These are phyloP conservation scores for Trichogramma pretiosum DNA, from an alignment of 1,140 invertebrate genomes.

Conservation along the genomic window DNA sequence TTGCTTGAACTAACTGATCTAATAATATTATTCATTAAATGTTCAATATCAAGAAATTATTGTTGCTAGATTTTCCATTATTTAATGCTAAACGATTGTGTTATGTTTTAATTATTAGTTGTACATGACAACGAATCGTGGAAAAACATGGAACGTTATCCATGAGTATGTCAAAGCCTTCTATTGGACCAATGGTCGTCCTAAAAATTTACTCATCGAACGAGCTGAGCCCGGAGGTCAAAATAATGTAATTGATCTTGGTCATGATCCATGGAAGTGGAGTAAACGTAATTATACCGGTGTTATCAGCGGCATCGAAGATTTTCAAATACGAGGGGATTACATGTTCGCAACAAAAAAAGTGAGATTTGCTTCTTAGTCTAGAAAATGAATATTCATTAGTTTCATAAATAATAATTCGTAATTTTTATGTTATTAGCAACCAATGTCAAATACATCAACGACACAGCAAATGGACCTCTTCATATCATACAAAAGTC, in stretches of 20 bases:
- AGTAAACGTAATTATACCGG: constrained; percentile 36
- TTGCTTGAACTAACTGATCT: no score
- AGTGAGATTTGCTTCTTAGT: no score
- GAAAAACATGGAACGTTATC: constrained; percentile 57
- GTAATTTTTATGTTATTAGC: no score
- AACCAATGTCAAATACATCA: no score
- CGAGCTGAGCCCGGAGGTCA: constrained; percentile 54
- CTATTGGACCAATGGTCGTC: constrained; percentile 51
- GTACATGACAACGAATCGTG: constrained; percentile 67
- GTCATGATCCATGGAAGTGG: constrained; percentile 34
- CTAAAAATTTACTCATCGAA: constrained; percentile 58
- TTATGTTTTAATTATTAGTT: constrained; percentile 47
- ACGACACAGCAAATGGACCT: no score
- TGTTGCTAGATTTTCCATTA: constrained; percentile 2
- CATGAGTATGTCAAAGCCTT: constrained; percentile 68
- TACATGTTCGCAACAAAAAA: constrained; percentile 70
- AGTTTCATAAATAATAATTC: no score
- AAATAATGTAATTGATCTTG: constrained; percentile 53
- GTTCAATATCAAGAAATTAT: no score
- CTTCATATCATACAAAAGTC: constrained; percentile 68
- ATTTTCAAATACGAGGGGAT: constrained; percentile 73
- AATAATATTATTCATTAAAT: no score
- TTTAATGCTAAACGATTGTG: neutral
- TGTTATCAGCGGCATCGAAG: constrained; percentile 61
- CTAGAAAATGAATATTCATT: no score